Conservation (phyloP, 2,888 invertebrate species). For the Melipona beecheii region DNA sequence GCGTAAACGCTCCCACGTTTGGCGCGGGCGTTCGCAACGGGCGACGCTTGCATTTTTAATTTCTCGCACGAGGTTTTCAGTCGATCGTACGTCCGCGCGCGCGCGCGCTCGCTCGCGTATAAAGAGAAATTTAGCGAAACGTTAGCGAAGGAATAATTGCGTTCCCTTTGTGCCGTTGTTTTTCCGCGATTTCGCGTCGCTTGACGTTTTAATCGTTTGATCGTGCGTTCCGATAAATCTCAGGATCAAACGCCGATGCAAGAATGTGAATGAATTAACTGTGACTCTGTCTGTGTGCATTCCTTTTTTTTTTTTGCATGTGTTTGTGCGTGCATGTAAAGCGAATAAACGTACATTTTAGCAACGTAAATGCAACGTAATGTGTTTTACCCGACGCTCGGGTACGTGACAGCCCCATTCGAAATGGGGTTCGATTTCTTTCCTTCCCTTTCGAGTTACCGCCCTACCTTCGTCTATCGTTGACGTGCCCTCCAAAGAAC, state of each 20-base stretch:
- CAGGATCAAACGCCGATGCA: background rate
- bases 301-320: background rate
- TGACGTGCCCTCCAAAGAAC: background rate
- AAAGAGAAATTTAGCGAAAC: background rate
- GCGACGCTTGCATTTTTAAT: slow-evolving; percentile 26
- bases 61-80: background rate
- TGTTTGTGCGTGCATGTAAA: background rate
- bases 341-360: background rate
- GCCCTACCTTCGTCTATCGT: background rate
- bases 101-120: background rate
- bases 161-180: slow-evolving; percentile 6
- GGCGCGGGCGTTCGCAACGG: background rate
- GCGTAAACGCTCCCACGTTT: too few species aligned
- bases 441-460: background rate
- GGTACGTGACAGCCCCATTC: background rate
- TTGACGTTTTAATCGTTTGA: slow-evolving; percentile 3
- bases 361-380: too few species aligned
- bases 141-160: slow-evolving; percentile 5
- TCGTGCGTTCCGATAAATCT: background rate
- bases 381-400: background rate
- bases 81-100: background rate
- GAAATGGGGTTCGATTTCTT: background rate
- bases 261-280: background rate
- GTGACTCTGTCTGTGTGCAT: background rate
- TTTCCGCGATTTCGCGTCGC: slow-evolving; percentile 3